Evolutionary conservation across 2,888 invertebrate species (phyloP), one percentile per base, ranked within the genome.

Genomic region (Eudemis profundana): DNA sequence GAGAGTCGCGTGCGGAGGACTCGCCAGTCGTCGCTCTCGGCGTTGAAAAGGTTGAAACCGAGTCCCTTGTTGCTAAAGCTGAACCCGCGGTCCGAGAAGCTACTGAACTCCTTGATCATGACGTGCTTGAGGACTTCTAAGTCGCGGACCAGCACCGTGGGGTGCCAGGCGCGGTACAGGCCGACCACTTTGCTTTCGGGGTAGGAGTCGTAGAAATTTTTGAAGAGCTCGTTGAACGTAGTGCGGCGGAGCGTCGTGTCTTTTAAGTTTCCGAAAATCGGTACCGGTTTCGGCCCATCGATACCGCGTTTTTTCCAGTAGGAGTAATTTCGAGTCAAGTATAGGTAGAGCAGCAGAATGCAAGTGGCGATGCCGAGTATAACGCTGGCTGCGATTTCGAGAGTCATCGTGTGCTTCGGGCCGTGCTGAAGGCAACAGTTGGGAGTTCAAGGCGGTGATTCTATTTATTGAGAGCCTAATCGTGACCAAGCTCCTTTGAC

Each of bases 11-110:
- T 17, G 12, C 69, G 67, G 15, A 69, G 69, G 2, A 67, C 50
- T 12, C 64, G 64, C 69, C 69, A 69, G 36, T 61, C 57, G n/a
- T 67, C 67, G 44, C 67, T 61, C n/a, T 67, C 67, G 8, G 64
- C 64, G 54, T 59, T 53, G 50, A 69, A 69, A 44, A 69, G 53
- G 47, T 69, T 69, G 19, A 51, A 40, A 2, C 66, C 68, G 44
- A 68, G 53, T 4, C 66, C 63, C 12, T 68, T 44, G 44, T 57
- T 66, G 63, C 56, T 63, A 46, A 66, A 57, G 62, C 62, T 50
- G 29, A 66, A 14, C 4, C 68, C 68, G 7, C 68, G 66, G 27
- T 66, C 68, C 7, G 51, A 47, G 42, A 68, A 68, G 27, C 51
- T 61, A 47, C 66, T 62, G 44, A 68, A 68, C 23, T 68, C 66